Base-by-base conservation (phyloP, 1,140 invertebrate species). In the Aphis gossypii region DNA sequence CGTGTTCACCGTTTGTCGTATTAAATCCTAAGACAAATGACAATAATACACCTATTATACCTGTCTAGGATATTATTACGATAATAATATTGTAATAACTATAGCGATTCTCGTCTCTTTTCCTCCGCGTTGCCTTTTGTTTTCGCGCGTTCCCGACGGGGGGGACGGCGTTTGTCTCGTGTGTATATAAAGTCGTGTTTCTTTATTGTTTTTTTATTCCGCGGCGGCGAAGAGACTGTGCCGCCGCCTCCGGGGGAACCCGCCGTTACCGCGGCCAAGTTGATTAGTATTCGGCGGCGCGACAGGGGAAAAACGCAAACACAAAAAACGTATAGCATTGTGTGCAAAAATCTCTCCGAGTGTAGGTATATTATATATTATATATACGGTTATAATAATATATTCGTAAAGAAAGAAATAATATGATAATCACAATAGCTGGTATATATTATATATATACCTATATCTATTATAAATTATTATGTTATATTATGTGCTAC, bases 341-440 rank as follows among this genome's bases (percentile, higher is more conserved):
- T 92, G 91, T 92, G 60, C 76, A 83, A 92, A 56, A 92, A 92
- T 92, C 91, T 92, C 91, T 92, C 46, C 91, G 46, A 83, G 41
- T 90, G 41, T 51, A 89, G 35, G 35, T 44, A 87, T 46, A 46
- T 41, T 54, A 90, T 56, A n/a, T 68, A 25, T 25, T 30, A 30
- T 88, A 38, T 88, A 44, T 86, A 86, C 41, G 8, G 38, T 41
- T 84, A 84, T 46, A 46, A 84, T 46, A 46, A 56, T 38, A n/a
- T 87, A 87, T 87, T 30, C 30, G 44, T 48, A 48, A 87, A 46
- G 44, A 84, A 83, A 38, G 35, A 83, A 83, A 83, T 38, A 83
- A 83, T 25, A 60, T 35, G n/a, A 83, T 84, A 44, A 84, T 84
- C 44, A 84, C 38, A 84, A 51, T 51, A 51, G 48, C 38, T 41